These are phyloP conservation scores for Baryphthengus martii DNA, from an alignment of 2,113 vertebrate genomes.

Conservation along the genomic window DNA sequence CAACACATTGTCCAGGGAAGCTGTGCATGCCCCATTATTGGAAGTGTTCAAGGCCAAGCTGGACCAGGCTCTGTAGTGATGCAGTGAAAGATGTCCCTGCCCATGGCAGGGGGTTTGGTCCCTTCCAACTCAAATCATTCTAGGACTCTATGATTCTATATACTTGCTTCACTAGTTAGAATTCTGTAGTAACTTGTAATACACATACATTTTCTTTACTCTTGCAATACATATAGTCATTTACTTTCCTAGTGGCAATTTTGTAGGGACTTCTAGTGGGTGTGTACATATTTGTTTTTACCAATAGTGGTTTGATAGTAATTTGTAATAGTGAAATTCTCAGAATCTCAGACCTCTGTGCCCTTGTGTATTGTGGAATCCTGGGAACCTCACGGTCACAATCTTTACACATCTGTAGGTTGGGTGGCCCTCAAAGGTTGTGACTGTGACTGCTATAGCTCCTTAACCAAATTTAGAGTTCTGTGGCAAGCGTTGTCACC, in stretches of 20 bases:
- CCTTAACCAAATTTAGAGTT: background rate
- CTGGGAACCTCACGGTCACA: background rate
- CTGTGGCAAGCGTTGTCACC: background rate
- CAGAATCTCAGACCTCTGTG: background rate
- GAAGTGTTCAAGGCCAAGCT: background rate
- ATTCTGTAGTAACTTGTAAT: background rate
- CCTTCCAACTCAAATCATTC: background rate
- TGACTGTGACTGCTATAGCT: rapidly evolving
- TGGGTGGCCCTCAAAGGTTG: background rate
- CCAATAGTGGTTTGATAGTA: background rate
- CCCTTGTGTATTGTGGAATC: background rate
- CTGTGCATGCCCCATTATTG: too few species aligned
- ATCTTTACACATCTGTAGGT: background rate
- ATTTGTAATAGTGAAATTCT: background rate
- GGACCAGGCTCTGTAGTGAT: background rate
- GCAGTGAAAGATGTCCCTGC: background rate
- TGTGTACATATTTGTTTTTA: background rate
- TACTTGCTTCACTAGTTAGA: background rate
- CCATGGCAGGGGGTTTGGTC: background rate
- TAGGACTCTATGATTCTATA: background rate
- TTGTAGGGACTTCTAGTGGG: background rate
- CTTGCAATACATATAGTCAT: background rate
- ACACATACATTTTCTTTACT: background rate
- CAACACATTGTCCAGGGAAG: background rate
- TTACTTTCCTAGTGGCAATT: background rate